Evolutionary conservation across 2,797 vertebrate species (phyloP).

Genomic region (Hippopotamyrus pictus): DNA sequence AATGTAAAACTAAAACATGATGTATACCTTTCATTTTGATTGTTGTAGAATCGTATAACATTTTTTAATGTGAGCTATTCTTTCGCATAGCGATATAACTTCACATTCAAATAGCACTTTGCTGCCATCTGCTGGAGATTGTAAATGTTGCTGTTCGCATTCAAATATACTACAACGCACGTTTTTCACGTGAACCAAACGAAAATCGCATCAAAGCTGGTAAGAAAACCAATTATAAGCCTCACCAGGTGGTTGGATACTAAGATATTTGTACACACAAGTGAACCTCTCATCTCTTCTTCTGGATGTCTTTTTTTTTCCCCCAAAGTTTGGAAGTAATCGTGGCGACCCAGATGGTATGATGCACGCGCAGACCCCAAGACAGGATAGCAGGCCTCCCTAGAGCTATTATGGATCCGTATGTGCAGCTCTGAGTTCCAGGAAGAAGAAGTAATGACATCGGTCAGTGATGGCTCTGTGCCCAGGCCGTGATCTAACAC

Average conservation of each 20-base stretch:
- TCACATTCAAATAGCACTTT: neutral
- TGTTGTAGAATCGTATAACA: neutral
- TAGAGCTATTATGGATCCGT: neutral
- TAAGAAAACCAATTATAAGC: slow-evolving; percentile 8
- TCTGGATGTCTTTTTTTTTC: neutral
- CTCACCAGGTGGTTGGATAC: neutral
- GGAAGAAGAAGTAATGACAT: neutral
- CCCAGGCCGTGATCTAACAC: neutral
- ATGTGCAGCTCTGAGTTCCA: neutral
- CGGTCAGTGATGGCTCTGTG: neutral
- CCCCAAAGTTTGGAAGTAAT: slow-evolving; percentile 3
- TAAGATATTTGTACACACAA: neutral
- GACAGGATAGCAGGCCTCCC: neutral
- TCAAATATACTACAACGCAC: neutral
- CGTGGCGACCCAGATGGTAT: neutral
- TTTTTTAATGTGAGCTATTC: neutral
- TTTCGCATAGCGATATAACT: neutral
- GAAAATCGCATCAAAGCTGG: neutral
- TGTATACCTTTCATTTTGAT: neutral
- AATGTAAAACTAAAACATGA: neutral
- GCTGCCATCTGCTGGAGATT: slow-evolving; percentile 14
- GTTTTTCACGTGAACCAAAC: neutral
- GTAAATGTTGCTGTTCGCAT: neutral
- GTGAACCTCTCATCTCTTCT: neutral
- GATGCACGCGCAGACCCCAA: neutral